These are phyloP conservation scores for Lepus americanus DNA, from an alignment of 2,113 vertebrate species.

Conservation along the genomic window DNA sequence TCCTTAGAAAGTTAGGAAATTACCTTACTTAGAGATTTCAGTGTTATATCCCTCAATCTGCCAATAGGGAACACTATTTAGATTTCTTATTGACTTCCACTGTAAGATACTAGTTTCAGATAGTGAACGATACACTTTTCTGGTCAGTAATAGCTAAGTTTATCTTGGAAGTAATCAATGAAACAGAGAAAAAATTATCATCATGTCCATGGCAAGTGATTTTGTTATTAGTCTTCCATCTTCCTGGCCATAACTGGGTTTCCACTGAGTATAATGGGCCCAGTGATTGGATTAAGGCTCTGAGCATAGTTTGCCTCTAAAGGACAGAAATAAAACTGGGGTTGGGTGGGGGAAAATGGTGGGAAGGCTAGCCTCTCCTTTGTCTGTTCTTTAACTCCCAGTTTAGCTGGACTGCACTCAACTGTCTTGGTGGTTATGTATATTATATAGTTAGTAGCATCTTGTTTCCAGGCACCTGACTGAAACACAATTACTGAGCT, in stretches of 20 bases:
- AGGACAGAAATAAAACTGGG: slow-evolving; percentile 20
- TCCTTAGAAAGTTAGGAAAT: slow-evolving; percentile 45
- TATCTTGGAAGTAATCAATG: slow-evolving; percentile 30
- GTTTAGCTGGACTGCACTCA: not conserved
- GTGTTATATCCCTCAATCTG: slow-evolving; percentile 2
- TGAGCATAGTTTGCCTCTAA: slow-evolving; percentile 20
- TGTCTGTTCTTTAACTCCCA: not conserved
- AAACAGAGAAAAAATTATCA: not conserved
- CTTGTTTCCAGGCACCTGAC: not conserved
- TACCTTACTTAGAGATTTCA: slow-evolving; percentile 38
- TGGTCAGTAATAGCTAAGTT: not conserved
- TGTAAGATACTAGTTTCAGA: slow-evolving; percentile 1
- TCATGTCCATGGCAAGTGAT: not conserved
- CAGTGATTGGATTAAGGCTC: slow-evolving; percentile 16
- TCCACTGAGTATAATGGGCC: not conserved
- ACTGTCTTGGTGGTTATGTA: not conserved
- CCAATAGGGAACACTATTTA: not conserved
- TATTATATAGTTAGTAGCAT: not conserved
- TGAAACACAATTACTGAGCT: not conserved
- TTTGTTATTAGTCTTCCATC: slow-evolving; percentile 11
- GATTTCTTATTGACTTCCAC: slow-evolving; percentile 54
- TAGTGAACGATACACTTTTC: not conserved
- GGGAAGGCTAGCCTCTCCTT: not conserved
- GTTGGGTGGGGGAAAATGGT: not conserved
- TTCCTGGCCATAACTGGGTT: slow-evolving; percentile 12